Evolutionary conservation across 2,797 vertebrate species (phyloP), one percentile per base, ranked within the genome.

Genomic region (Acridotheres tristis): DNA sequence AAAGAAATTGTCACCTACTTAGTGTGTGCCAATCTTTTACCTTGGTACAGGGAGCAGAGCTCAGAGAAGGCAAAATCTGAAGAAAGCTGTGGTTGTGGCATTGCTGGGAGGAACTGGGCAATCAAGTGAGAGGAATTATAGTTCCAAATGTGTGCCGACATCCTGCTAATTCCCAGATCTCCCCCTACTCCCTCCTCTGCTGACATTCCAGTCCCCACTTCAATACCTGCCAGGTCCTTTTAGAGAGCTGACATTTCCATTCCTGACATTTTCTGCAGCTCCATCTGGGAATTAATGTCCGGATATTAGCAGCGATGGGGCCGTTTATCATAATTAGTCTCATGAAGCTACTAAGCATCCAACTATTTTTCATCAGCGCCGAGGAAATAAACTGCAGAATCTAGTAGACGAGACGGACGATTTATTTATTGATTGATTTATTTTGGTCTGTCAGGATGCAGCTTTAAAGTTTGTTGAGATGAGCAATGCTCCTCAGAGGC

Each of bases 291-390:
- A 97, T 97, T 97, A 97, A 97, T 96, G 97, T 96, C 95, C 94
- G 94, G 96, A 97, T 97, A 97, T 97, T 96, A 97, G 93, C 94
- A 95, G 94, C 89, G 4, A 97, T 96, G 93, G 96, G 94, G 94
- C 96, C 89, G 79, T 97, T 97, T 97, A 96, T 97, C 96, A 97
- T 97, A 97, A 97, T 97, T 97, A 97, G 94, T 93, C 95, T 97
- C 96, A 94, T 96, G 97, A 97, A 97, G 93, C 95, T 95, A 96
- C 96, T 94, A 85, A 95, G 96, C 96, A 96, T 97, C 95, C 89
- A 94, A 91, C 94, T 95, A 96, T 97, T 97, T 96, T 96, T 95
- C 95, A 97, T 96, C 96, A 94, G 91, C 4, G 0, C 89, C 0
- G 11, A 96, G 96, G 96, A 96, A 96, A 97, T 96, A 97, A 96